Conservation (phyloP, 2,113 vertebrate genomes). For the Nymphicus hollandicus region DNA sequence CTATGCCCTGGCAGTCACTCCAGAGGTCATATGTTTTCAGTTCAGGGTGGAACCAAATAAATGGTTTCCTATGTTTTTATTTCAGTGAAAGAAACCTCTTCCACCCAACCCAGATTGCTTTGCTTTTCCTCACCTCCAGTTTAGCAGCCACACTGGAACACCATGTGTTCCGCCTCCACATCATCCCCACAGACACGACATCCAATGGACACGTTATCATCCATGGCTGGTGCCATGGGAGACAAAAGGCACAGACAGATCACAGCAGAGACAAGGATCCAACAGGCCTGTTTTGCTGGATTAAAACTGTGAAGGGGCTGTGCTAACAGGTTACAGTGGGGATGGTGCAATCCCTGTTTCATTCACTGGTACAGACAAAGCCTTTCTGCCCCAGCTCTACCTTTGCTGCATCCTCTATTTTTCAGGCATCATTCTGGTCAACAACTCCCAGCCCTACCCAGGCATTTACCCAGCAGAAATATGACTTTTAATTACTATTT, state of each 20-base stretch:
- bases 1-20: neutral
- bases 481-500: constrained; percentile 59
- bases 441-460: neutral
- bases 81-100: neutral
- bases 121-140: neutral
- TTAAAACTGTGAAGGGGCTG: neutral
- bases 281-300: neutral
- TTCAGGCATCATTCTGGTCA: neutral
- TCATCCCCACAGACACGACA: too few relatives aligned
- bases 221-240: neutral
- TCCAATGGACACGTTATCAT: rapidly evolving
- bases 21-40: neutral
- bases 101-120: neutral
- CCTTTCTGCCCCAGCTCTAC: neutral
- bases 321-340: neutral
- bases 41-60: neutral
- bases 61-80: neutral
- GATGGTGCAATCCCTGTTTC: neutral
- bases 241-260: neutral
- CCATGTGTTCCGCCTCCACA: rapidly evolving
- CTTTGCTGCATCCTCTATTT: neutral
- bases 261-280: neutral
- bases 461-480: constrained; percentile 47
- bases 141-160: neutral
- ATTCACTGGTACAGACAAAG: neutral